phyloP scores from a whole-genome alignment of 2,888 invertebrate genomes.

The Polydrusus cervinus region DNA sequence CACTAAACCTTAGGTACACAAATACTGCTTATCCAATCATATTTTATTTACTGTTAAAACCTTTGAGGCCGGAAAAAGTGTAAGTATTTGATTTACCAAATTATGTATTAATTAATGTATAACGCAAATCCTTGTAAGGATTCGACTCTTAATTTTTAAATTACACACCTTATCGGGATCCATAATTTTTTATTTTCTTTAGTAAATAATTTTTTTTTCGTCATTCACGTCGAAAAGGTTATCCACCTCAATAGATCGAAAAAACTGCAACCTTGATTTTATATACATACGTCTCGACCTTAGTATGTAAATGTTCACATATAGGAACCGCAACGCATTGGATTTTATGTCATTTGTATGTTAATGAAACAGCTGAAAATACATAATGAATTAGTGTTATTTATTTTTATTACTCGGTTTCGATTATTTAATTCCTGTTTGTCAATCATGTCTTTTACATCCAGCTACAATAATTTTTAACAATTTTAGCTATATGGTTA shows the following conservation, averaged over 20 bases:
- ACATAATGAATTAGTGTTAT: conserved; percentile 23
- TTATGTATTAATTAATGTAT: too few relatives aligned
- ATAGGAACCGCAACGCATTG: conserved; percentile 28
- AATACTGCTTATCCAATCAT: background rate
- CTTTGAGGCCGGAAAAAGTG: conserved; percentile 10
- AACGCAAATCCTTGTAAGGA: background rate
- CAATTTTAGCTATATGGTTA: background rate
- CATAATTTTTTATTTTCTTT: too few relatives aligned
- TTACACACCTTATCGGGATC: conserved; percentile 18
- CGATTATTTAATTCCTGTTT: conserved; percentile 2
- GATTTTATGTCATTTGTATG: conserved; percentile 28
- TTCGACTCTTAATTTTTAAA: conserved; percentile 12
- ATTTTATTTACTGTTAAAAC: conserved; percentile 3
- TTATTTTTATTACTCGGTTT: background rate
- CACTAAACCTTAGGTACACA: background rate
- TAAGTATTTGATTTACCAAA: background rate
- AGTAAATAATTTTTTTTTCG: conserved; percentile 14
- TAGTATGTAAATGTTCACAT: conserved; percentile 42
- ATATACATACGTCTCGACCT: conserved; percentile 19
- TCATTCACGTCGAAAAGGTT: conserved; percentile 12
- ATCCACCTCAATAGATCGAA: conserved; percentile 21
- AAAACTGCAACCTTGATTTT: conserved; percentile 45
- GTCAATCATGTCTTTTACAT: background rate
- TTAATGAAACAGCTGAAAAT: conserved; percentile 30
- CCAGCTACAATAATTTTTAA: background rate